A percentile compares a stretch with the other conserved stretches of the same genome.
Conservation (phyloP, 2,888 invertebrate species). For the Parnassius glacialis region DNA sequence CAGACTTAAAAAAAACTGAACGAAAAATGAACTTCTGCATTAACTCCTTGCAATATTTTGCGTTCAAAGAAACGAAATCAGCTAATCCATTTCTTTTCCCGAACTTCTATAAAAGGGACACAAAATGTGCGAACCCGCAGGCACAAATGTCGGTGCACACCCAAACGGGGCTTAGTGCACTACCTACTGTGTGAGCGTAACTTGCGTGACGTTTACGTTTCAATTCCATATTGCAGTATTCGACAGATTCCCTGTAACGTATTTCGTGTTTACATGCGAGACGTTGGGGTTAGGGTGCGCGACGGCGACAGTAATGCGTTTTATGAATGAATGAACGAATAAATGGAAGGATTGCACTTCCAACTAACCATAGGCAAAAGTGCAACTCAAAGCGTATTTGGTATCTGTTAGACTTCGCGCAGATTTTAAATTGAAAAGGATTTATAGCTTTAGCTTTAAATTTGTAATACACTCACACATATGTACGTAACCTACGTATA, state of each 20-base stretch:
- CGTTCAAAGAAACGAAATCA: background rate
- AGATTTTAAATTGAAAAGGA: background rate
- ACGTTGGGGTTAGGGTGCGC: constrained; percentile 51
- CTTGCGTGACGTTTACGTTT: constrained; percentile 62
- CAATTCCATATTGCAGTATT: constrained; percentile 60
- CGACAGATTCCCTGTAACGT: constrained; percentile 57
- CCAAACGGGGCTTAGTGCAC: constrained; percentile 53
- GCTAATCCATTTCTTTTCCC: background rate
- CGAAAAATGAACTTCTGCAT: no score
- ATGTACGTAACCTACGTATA: no score
- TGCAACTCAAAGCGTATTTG: constrained; percentile 41
- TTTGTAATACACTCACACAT: background rate
- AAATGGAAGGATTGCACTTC: constrained; percentile 70
- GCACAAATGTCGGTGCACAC: constrained; percentile 54
- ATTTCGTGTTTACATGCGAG: constrained; percentile 59
- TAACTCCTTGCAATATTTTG: background rate
- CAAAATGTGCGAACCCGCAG: constrained; percentile 46
- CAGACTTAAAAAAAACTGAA: no score
- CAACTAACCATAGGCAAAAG: constrained; percentile 63
- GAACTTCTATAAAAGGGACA: constrained; percentile 50
- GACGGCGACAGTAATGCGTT: constrained; percentile 64
- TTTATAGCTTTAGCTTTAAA: no score
- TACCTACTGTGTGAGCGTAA: constrained; percentile 56
- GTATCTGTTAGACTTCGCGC: background rate
- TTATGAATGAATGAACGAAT: constrained; percentile 72